These are phyloP conservation scores for Synergus umbraculus DNA, from an alignment of 2,888 invertebrate genomes.

Conservation along the genomic window DNA sequence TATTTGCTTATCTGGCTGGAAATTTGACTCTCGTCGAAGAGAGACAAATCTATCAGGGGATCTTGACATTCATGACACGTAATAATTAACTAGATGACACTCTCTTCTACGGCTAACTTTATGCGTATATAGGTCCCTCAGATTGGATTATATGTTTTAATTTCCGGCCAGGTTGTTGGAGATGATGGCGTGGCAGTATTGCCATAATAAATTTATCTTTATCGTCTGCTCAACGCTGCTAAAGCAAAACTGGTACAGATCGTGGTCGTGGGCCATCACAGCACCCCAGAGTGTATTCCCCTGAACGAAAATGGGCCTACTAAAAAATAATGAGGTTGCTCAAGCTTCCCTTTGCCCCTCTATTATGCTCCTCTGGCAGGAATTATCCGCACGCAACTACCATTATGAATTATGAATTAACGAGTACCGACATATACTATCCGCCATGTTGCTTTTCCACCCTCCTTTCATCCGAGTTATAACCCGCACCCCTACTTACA, in stretches of 20 bases:
- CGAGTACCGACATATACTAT: slow-evolving; percentile 55
- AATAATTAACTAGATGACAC: slow-evolving; percentile 25
- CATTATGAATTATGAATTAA: slow-evolving; percentile 74
- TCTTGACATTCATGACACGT: slow-evolving; percentile 15
- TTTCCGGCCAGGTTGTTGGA: slow-evolving; percentile 52
- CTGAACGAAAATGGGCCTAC: slow-evolving; percentile 42
- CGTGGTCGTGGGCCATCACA: slow-evolving; percentile 36
- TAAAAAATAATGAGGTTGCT: slow-evolving; percentile 63
- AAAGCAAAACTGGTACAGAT: slow-evolving; percentile 48
- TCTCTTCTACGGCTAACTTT: slow-evolving; percentile 25
- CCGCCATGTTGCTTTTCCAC: slow-evolving; percentile 41
- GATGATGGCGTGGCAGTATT: slow-evolving; percentile 52
- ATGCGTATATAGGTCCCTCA: background rate
- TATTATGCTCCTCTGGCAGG: slow-evolving; percentile 52
- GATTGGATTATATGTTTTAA: slow-evolving; percentile 62
- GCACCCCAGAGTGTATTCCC: slow-evolving; percentile 41
- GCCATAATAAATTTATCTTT: slow-evolving; percentile 69
- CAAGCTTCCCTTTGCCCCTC: slow-evolving; percentile 44
- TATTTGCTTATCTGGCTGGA: background rate
- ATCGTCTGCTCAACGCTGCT: slow-evolving; percentile 45
- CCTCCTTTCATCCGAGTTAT: background rate
- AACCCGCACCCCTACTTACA: slow-evolving; percentile 14
- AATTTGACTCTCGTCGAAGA: slow-evolving; percentile 1
- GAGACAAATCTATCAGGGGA: background rate
- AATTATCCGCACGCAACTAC: slow-evolving; percentile 70